Evolutionary conservation across 2,113 vertebrate genomes (phyloP).

Genomic region (Boulengeromyrus knoepffleri): DNA sequence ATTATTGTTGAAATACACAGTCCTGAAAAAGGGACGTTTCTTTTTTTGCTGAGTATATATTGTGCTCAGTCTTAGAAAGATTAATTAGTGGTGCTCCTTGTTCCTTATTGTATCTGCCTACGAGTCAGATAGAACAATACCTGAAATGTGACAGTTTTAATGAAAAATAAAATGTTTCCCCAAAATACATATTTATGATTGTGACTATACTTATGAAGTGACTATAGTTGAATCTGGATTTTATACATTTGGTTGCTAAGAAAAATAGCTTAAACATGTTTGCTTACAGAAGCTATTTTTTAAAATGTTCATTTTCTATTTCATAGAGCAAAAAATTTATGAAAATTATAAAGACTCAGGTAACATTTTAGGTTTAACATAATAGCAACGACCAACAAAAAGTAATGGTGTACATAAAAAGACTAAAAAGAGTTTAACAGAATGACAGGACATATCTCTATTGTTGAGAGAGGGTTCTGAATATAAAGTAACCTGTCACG

Average conservation of each 20-base stretch:
- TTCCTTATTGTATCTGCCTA: background rate
- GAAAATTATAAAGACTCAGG: background rate
- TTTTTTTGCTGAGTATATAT: too few relatives aligned
- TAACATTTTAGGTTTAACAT: background rate
- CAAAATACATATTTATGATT: background rate
- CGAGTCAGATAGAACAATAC: background rate
- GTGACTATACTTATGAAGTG: background rate
- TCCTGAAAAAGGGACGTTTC: too few relatives aligned
- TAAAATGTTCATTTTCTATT: background rate
- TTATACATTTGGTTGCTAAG: background rate
- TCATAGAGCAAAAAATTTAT: background rate
- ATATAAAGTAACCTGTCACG: background rate
- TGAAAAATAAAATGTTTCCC: background rate
- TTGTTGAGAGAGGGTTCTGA: background rate
- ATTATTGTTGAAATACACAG: too few relatives aligned
- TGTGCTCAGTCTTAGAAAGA: background rate
- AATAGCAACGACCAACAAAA: background rate
- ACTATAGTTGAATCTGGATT: background rate
- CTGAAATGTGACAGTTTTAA: background rate
- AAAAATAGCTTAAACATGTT: background rate
- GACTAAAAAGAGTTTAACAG: background rate
- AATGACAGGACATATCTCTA: background rate
- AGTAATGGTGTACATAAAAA: background rate
- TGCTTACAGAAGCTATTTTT: background rate
- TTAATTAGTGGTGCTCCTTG: background rate